phyloP scores from a whole-genome alignment of 2,797 vertebrate genomes.

The Telmatherina bonti region DNA sequence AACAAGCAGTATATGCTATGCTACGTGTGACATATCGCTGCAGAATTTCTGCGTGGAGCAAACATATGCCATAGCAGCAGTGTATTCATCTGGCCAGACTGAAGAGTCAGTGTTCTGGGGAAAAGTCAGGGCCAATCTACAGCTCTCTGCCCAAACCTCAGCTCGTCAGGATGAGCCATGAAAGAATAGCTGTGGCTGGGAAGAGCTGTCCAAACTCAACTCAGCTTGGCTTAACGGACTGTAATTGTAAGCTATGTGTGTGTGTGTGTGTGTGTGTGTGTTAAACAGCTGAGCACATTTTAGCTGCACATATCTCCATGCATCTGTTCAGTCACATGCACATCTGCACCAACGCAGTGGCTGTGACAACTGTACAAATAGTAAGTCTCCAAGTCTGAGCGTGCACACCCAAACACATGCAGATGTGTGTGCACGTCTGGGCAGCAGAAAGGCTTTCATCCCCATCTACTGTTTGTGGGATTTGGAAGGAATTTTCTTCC shows the following conservation, averaged over 20 bases:
- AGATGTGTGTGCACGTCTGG: conserved; percentile 11
- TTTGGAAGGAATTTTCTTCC: conserved; percentile 62
- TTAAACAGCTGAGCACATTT: background rate
- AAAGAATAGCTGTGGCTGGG: conserved; percentile 19
- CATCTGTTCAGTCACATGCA: conserved; percentile 11
- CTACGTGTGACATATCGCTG: background rate
- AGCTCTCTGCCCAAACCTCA: background rate
- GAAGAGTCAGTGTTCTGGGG: background rate
- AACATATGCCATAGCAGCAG: conserved; percentile 9
- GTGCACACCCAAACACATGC: conserved; percentile 12
- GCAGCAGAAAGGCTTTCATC: conserved; percentile 49
- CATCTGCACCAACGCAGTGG: conserved; percentile 22
- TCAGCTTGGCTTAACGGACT: background rate
- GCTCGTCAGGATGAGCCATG: background rate
- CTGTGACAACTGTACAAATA: conserved; percentile 62
- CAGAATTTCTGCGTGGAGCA: conserved; percentile 7
- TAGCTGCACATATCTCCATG: background rate
- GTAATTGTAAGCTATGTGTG: conserved; percentile 10
- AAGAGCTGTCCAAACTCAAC: conserved; percentile 10
- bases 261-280: background rate
- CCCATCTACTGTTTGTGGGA: conserved; percentile 66
- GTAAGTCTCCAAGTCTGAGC: background rate
- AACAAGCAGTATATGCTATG: conserved; percentile 1
- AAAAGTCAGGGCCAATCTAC: background rate
- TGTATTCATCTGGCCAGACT: background rate